Base-by-base conservation (phyloP, 2,113 vertebrate species). In the Mobula hypostoma region DNA sequence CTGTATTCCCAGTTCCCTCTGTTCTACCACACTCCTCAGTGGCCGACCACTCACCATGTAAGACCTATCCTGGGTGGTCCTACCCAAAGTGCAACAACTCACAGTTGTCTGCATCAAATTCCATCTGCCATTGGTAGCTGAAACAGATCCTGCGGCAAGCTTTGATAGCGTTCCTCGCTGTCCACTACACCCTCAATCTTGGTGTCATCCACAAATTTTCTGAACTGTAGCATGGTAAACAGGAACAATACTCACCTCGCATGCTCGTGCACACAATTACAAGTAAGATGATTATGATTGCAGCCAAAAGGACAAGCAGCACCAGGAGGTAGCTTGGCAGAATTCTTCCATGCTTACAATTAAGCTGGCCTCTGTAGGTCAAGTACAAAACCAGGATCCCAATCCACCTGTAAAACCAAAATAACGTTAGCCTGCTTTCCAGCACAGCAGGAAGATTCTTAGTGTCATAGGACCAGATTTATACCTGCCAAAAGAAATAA, bases 231-330 rank as follows among this genome's bases (percentile, higher is more conserved):
- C 27, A 7, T 5, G 36, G 77, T 32, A 17, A 66, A 66, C 12
- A 66, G 29, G 29, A 66, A 17, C 11, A 32, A 8, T 36, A 68
- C 94, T 95, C 96, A 99, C 99, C 99, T 97, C 97, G 98, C 96
- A 98, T 98, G 94, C 99, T 99, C 96, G 98, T 3, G 7, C 97
- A 98, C 0, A 99, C 97, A 7, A 99, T 97, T 2, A 97, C 97
- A n/a, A 95, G 96, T 0, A 99, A 94, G 0, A 95, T 96, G 24
- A 98, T 95, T 94, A 99, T 98, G 80, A 99, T 97, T n/a, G 97
- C 94, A 0, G 96, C 97, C 94, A 99, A 95, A 61, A 99, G 96
- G 0, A 98, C 9, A 0, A 99, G 94, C 29, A 99, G 97, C 24
- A 98, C 97, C 0, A 99, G 96, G 78, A 99, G 92, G 95, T 99